A percentile compares a stretch with the other conserved stretches of the same genome.
These are phyloP conservation scores for Coelinius sp. DNA, from an alignment of 2,888 invertebrate species.

Conservation along the genomic window DNA sequence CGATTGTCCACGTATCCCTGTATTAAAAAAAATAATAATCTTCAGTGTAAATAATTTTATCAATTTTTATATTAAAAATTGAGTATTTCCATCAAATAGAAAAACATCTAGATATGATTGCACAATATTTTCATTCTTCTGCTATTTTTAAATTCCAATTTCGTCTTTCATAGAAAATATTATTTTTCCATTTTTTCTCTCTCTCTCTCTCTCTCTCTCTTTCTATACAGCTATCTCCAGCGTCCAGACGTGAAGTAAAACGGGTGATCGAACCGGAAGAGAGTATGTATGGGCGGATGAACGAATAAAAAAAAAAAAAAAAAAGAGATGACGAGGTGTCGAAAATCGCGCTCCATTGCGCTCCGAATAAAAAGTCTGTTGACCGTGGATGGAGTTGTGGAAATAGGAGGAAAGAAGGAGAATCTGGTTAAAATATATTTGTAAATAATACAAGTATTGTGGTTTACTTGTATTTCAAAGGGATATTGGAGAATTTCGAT, in stretches of 20 bases:
- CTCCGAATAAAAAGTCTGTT: constrained; percentile 11
- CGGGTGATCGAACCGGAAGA: constrained; percentile 8
- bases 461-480: neutral
- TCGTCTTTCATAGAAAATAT: neutral
- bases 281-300: constrained; percentile 3
- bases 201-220: neutral
- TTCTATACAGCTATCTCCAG: constrained; percentile 17
- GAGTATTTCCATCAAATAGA: too few relatives aligned
- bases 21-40: constrained; percentile 24
- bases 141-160: neutral
- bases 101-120: too few relatives aligned
- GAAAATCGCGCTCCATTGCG: constrained; percentile 12
- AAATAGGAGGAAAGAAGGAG: neutral
- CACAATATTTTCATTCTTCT: too few relatives aligned
- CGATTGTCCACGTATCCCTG: constrained; percentile 66
- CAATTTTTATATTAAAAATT: neutral
- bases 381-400: neutral
- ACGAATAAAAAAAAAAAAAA: too few relatives aligned
- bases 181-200: neutral
- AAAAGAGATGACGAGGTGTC: constrained; percentile 10
- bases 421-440: neutral
- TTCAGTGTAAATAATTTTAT: neutral
- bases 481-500: neutral
- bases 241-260: constrained; percentile 11
- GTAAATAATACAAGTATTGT: neutral